Evolutionary conservation across 2,888 invertebrate genomes (phyloP).

Genomic region (Willowsia nigromaculata): DNA sequence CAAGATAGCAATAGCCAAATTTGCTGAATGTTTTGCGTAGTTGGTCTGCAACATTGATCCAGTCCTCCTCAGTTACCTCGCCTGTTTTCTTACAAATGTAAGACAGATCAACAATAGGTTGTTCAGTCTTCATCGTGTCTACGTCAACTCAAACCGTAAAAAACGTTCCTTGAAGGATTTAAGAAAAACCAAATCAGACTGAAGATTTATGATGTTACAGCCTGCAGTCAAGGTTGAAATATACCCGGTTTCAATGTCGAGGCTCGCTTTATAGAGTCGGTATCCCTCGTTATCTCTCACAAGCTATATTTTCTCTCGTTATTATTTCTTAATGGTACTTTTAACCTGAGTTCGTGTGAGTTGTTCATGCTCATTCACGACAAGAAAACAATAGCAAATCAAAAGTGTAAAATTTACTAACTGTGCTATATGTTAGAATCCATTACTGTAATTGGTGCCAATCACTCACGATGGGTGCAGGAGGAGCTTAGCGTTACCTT

Average conservation of each 20-base stretch:
- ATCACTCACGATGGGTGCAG: too few species aligned
- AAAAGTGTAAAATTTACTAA: too few species aligned
- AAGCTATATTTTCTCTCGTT: not conserved
- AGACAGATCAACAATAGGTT: constrained; percentile 63
- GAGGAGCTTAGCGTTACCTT: too few species aligned
- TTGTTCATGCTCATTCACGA: too few species aligned
- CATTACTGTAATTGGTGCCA: too few species aligned
- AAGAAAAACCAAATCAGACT: too few species aligned
- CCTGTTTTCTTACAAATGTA: constrained; percentile 62
- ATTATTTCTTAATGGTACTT: not conserved
- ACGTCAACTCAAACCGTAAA: too few species aligned
- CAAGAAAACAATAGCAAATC: too few species aligned
- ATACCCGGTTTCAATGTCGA: not conserved
- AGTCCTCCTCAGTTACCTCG: constrained; percentile 57
- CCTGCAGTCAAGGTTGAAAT: not conserved
- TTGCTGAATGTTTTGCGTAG: constrained; percentile 55
- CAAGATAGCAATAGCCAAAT: constrained; percentile 80
- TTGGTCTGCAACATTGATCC: constrained; percentile 64
- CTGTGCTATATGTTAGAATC: too few species aligned
- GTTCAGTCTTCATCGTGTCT: constrained; percentile 36
- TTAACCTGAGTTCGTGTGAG: too few species aligned
- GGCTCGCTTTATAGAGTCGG: constrained; percentile 14
- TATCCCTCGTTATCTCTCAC: not conserved
- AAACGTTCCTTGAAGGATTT: too few species aligned
- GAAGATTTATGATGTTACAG: too few species aligned